Conservation (phyloP, 2,797 vertebrate species). For the Acanthurus tractus region DNA sequence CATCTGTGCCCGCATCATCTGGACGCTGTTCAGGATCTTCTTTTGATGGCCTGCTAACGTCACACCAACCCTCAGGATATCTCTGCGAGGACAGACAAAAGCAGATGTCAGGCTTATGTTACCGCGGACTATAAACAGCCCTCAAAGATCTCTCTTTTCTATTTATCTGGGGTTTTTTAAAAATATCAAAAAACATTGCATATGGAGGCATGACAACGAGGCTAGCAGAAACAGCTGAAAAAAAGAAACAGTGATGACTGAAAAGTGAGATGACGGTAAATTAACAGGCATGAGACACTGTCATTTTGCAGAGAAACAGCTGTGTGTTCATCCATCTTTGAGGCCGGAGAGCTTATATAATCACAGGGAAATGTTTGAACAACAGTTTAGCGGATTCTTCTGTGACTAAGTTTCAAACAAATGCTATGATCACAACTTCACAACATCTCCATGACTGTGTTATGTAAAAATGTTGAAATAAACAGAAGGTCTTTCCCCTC, state of each 20-base stretch:
- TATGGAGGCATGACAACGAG: background rate
- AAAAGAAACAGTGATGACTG: background rate
- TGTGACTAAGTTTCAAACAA: constrained; percentile 29
- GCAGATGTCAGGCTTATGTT: constrained; percentile 43
- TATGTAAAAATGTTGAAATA: constrained; percentile 18
- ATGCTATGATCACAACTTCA: constrained; percentile 23
- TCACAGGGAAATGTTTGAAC: constrained; percentile 9
- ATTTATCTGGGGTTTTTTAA: background rate
- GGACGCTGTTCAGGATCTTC: constrained; percentile 99
- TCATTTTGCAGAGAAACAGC: constrained; percentile 33
- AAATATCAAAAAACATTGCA: background rate
- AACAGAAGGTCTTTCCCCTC: constrained; percentile 24
- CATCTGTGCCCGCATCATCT: constrained; percentile 99
- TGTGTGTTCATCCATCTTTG: constrained; percentile 29
- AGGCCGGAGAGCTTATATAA: constrained; percentile 27
- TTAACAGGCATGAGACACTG: constrained; percentile 13
- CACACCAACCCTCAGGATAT: constrained; percentile 97
- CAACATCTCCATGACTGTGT: constrained; percentile 21
- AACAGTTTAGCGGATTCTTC: constrained; percentile 18
- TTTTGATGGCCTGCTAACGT: constrained; percentile 99
- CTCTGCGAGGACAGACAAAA: constrained; percentile 83
- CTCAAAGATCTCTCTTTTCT: background rate
- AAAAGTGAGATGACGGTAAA: constrained; percentile 31
- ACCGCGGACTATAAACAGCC: constrained; percentile 19
- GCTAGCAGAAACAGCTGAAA: background rate